Evolutionary conservation across 2,888 invertebrate species (phyloP).

Genomic region (Bhutanitis thaidina): DNA sequence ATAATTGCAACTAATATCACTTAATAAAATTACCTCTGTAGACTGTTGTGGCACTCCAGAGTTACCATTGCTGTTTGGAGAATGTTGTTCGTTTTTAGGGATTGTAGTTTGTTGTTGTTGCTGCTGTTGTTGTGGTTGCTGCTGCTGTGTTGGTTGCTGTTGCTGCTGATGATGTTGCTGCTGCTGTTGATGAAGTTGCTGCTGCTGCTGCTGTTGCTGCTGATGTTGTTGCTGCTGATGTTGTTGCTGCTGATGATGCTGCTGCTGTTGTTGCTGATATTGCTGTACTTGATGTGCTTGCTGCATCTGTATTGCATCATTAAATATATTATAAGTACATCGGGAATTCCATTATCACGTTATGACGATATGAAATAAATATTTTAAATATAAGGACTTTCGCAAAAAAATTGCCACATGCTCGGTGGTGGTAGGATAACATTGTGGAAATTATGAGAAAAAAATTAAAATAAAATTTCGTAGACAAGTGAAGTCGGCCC

Average conservation of each 20-base stretch:
- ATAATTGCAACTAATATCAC: no score
- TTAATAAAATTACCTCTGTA: slow-evolving; percentile 53
- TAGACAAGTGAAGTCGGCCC: no score
- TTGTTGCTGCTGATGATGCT: slow-evolving; percentile 52
- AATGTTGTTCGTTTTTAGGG: slow-evolving; percentile 70
- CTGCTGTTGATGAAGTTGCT: slow-evolving; percentile 41
- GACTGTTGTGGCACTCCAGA: slow-evolving; percentile 63
- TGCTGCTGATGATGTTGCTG: slow-evolving; percentile 52
- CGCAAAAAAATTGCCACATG: no score
- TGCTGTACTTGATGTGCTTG: slow-evolving; percentile 59
- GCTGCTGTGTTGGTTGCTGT: slow-evolving; percentile 50
- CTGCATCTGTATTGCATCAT: slow-evolving; percentile 38
- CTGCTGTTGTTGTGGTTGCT: slow-evolving; percentile 55
- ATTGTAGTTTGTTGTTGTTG: slow-evolving; percentile 53
- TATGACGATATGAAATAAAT: no score
- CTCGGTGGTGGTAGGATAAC: no score
- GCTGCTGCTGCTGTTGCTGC: slow-evolving; percentile 49
- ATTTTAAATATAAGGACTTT: no score
- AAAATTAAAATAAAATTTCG: no score
- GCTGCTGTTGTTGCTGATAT: slow-evolving; percentile 58
- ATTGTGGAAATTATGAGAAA: no score
- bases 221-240: slow-evolving; percentile 52
- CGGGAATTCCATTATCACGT: no score
- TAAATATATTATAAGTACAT: no score
- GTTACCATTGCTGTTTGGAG: slow-evolving; percentile 63